Evolutionary conservation across 1,140 invertebrate genomes (phyloP).

Genomic region (Sarcophaga peregrina): DNA sequence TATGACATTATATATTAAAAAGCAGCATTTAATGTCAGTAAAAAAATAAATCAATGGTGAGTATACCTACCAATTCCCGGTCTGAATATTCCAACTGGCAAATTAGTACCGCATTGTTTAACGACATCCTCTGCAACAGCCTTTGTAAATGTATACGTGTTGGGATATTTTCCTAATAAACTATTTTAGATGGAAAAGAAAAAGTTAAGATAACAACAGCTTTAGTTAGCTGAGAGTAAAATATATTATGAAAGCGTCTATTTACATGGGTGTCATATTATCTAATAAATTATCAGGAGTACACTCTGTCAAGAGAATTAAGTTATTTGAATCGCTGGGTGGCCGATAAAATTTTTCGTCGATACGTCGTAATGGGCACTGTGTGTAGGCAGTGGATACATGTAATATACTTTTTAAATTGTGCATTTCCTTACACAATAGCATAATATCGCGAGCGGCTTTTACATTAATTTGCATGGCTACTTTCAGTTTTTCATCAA

Average conservation of each 20-base stretch:
- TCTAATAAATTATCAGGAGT: slow-evolving; percentile 72
- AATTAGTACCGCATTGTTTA: slow-evolving; percentile 66
- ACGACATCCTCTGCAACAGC: slow-evolving; percentile 74
- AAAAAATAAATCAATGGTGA: background rate
- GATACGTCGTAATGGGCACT: slow-evolving; percentile 66
- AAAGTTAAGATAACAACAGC: background rate
- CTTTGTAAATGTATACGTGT: slow-evolving; percentile 78
- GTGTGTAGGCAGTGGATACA: slow-evolving; percentile 71
- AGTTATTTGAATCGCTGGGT: slow-evolving; percentile 70
- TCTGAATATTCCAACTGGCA: slow-evolving; percentile 72
- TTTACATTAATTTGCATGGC: slow-evolving; percentile 76
- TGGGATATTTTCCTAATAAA: slow-evolving; percentile 73
- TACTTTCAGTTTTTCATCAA: slow-evolving; percentile 73
- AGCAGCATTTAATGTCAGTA: too few relatives aligned
- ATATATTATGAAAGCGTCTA: slow-evolving; percentile 41
- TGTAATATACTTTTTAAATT: slow-evolving; percentile 71
- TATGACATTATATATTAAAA: too few relatives aligned
- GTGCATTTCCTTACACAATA: slow-evolving; percentile 75
- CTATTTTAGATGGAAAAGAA: slow-evolving; percentile 59
- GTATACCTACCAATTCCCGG: slow-evolving; percentile 69
- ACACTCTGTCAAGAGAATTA: slow-evolving; percentile 69
- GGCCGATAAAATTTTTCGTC: slow-evolving; percentile 66
- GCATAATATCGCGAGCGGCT: slow-evolving; percentile 72
- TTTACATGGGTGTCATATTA: slow-evolving; percentile 76
- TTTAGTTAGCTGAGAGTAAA: background rate